Percentiles rank a stretch among this genome's conserved stretches.
These are phyloP conservation scores for Hyperoplus lanceolatus DNA, from an alignment of 2,797 vertebrate species.

Conservation along the genomic window DNA sequence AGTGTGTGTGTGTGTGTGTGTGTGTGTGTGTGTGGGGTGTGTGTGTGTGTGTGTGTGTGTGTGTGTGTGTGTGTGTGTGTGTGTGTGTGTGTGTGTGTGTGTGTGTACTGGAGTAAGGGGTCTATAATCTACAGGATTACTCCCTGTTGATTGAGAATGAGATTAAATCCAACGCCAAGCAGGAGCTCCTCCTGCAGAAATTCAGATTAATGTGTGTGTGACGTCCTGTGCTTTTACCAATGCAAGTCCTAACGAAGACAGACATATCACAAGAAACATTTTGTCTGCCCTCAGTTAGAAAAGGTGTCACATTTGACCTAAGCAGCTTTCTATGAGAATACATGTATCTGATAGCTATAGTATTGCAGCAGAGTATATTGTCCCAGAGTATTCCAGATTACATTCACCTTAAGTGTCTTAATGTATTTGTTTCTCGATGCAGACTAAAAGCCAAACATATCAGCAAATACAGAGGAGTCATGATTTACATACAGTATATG, in stretches of 20 bases:
- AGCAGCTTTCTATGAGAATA: background rate
- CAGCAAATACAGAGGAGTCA: background rate
- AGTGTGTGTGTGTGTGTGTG: slow-evolving; percentile 21
- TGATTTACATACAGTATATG: no score
- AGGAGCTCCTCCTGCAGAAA: slow-evolving; percentile 33
- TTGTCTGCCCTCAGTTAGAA: background rate
- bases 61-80: background rate
- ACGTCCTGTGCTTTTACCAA: slow-evolving; percentile 24
- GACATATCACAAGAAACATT: background rate
- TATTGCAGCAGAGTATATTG: background rate
- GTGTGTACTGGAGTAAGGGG: slow-evolving; percentile 17
- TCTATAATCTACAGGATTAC: slow-evolving; percentile 76
- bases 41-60: slow-evolving; percentile 13
- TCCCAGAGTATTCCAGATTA: background rate
- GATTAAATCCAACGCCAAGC: slow-evolving; percentile 70
- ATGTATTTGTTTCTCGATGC: background rate
- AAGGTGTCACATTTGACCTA: background rate
- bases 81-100: no score
- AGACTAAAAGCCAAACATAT: background rate
- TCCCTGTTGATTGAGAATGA: slow-evolving; percentile 64
- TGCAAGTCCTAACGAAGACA: background rate
- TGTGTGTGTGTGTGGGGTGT: slow-evolving; percentile 16
- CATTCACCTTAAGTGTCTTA: slow-evolving; percentile 15
- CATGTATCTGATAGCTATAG: background rate
- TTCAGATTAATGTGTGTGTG: slow-evolving; percentile 28